Evolutionary conservation across 2,797 vertebrate genomes (phyloP), one percentile per base, ranked within the genome.

Genomic region (Eremophila alpestris): DNA sequence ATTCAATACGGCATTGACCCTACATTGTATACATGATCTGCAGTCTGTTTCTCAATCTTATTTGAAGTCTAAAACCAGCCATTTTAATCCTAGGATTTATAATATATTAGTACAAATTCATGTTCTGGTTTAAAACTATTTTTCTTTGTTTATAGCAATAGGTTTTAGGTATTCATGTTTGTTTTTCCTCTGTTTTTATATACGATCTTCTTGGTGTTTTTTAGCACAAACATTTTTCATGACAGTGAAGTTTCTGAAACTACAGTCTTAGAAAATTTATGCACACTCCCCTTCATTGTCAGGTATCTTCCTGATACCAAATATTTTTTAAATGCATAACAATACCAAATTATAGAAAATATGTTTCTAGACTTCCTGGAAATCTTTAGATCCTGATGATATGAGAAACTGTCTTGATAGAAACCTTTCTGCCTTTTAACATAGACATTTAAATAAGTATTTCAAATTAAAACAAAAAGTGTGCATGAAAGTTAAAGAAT

Each of bases 1-100:
- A 99, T 99, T 98, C 99, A 98, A 99, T 99, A 99, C 96, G 93
- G 90, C 94, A 97, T 98, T 99, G 99, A 99, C 99, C 99, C 98
- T 98, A 98, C 97, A 96, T 98, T 98, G 98, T 98, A 98, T 98
- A 98, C 98, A 98, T 97, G 98, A 98, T 97, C 96, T 94, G 94
- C 96, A 97, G 96, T 96, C 95, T 97, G 97, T 96, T 97, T 97
- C 97, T 97, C 92, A 89, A 93, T 92, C 81, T 45, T 92, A 89
- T 93, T 97, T 95, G 96, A 97, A 97, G 92, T 97, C 97, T 97
- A 90, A 95, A 96, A 96, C 83, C 75, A 97, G 52, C 13, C 67
- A 94, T 95, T 95, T 95, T 94, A 93, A 94, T 91, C 48, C 45
- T 51, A 83, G 93, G 80, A 95, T 97, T 97, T 75, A 56, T 45